Conservation (phyloP, 1,140 invertebrate species). For the Phthorimaea operculella region DNA sequence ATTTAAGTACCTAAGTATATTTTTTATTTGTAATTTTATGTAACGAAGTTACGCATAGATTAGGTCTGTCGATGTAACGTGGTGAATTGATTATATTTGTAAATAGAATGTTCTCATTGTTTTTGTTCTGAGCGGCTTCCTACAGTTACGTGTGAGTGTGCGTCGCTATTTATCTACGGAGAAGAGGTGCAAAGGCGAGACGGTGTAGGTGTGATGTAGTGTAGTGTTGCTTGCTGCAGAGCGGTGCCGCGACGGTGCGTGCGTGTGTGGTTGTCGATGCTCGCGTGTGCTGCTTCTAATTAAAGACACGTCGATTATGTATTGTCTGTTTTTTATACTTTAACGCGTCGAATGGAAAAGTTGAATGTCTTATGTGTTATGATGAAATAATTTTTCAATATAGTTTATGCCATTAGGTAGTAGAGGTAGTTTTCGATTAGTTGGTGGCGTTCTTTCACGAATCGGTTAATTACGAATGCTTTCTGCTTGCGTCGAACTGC, state of each 20-base stretch:
- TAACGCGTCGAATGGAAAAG: conserved; percentile 46
- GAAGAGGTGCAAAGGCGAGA: background rate
- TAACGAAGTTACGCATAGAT: background rate
- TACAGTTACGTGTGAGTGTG: background rate
- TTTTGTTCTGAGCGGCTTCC: background rate
- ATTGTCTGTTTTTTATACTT: conserved; percentile 45
- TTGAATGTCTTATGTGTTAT: conserved; percentile 38
- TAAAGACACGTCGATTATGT: conserved; percentile 35
- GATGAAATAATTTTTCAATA: conserved; percentile 25
- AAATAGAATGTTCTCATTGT: background rate
- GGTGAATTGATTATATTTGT: background rate
- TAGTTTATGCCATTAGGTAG: conserved; percentile 15
- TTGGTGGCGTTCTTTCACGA: background rate
- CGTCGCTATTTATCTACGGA: background rate
- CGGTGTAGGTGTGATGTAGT: background rate
- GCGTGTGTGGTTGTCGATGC: conserved; percentile 13
- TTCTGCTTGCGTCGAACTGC: background rate
- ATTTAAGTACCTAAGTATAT: too few relatives aligned
- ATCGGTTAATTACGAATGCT: conserved; percentile 1
- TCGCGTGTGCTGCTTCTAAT: conserved; percentile 38
- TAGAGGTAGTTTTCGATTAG: background rate
- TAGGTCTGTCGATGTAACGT: background rate
- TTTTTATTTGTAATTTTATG: background rate
- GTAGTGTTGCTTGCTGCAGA: too few relatives aligned
- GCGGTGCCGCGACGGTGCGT: conserved; percentile 2